These are phyloP conservation scores for Mimachlamys varia DNA, from an alignment of 2,888 invertebrate genomes.

Conservation along the genomic window DNA sequence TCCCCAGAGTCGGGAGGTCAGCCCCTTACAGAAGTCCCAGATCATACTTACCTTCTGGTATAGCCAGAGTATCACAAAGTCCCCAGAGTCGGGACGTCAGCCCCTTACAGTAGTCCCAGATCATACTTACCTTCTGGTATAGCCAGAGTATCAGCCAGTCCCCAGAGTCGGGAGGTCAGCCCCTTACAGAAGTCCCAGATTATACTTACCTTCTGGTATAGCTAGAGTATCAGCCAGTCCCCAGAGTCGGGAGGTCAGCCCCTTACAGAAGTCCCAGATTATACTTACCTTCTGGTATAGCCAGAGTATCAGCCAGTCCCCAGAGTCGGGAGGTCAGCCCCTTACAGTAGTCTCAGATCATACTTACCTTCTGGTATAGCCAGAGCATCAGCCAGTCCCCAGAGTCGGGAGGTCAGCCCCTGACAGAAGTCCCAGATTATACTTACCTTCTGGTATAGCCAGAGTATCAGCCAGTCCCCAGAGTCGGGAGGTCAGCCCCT, in stretches of 20 bases:
- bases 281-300: slow-evolving; percentile 68
- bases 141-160: not conserved
- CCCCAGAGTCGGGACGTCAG: not conserved
- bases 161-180: not conserved
- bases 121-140: slow-evolving; percentile 57
- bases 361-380: slow-evolving; percentile 73
- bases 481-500: slow-evolving; percentile 68
- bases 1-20: slow-evolving; percentile 60
- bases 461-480: slow-evolving; percentile 70
- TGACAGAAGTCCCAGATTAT: slow-evolving; percentile 77
- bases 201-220: slow-evolving; percentile 25
- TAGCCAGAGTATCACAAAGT: too few species aligned
- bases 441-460: slow-evolving; percentile 72
- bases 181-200: too few species aligned
- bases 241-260: not conserved
- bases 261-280: not conserved
- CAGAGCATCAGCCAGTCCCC: slow-evolving; percentile 70
- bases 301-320: slow-evolving; percentile 68
- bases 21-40: too few species aligned
- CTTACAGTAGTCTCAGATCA: slow-evolving; percentile 77
- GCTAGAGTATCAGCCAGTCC: too few species aligned
- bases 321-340: slow-evolving; percentile 71
- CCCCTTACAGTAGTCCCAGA: not conserved
- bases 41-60: too few species aligned
- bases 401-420: slow-evolving; percentile 69